Conservation (phyloP, 2,888 invertebrate species). For the Mesoligia furuncula region DNA sequence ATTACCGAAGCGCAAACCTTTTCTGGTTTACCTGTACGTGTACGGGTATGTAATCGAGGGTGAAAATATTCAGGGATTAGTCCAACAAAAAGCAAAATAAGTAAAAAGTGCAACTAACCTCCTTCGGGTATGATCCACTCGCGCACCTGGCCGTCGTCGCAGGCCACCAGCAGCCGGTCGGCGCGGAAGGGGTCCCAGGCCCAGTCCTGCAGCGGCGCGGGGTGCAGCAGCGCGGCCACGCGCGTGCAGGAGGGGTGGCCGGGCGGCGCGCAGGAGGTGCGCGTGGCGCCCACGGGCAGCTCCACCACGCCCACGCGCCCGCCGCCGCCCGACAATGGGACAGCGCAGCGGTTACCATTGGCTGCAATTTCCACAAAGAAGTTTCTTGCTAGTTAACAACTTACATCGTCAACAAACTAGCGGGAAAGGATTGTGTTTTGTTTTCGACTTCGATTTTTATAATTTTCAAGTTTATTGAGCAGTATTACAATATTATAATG, state of each 20-base stretch:
- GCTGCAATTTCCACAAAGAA: slow-evolving; percentile 83
- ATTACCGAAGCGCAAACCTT: not conserved
- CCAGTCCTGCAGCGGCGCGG: slow-evolving; percentile 97
- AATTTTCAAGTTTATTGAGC: no score
- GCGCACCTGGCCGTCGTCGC: slow-evolving; percentile 96
- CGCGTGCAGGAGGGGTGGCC: slow-evolving; percentile 94
- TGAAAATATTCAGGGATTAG: not conserved
- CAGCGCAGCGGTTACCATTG: slow-evolving; percentile 96
- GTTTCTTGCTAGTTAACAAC: no score
- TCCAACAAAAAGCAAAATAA: not conserved
- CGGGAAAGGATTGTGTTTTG: no score
- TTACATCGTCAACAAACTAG: no score
- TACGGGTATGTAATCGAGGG: not conserved
- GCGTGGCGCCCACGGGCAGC: slow-evolving; percentile 87
- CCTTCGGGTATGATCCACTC: slow-evolving; percentile 94
- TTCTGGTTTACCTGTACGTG: not conserved
- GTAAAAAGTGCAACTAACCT: not conserved
- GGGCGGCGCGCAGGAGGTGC: slow-evolving; percentile 80
- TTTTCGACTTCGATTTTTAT: no score
- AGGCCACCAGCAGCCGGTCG: slow-evolving; percentile 95
- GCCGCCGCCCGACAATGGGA: slow-evolving; percentile 97
- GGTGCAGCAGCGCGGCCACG: slow-evolving; percentile 97
- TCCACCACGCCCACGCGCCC: slow-evolving; percentile 96
- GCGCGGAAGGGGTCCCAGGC: slow-evolving; percentile 98
- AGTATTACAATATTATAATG: no score